Percentiles rank a stretch among this genome's conserved stretches.
Evolutionary conservation across 2,113 vertebrate species (phyloP).

Genomic region (Oxyruncus cristatus): DNA sequence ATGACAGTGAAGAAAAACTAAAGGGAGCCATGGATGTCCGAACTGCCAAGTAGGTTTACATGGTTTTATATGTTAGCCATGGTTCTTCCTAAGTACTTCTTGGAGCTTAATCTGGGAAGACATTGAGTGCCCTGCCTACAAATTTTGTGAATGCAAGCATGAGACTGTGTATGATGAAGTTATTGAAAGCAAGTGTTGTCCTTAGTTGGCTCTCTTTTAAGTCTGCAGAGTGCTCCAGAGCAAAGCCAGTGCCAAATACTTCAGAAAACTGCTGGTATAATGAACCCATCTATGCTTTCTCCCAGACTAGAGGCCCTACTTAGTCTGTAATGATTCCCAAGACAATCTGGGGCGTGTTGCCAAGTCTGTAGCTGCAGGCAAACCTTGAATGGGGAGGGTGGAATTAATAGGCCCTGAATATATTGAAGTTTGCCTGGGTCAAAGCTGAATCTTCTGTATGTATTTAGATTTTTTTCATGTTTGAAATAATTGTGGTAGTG

Average conservation of each 20-base stretch:
- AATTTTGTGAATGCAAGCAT: background rate
- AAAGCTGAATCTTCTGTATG: background rate
- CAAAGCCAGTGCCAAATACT: background rate
- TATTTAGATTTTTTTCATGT: background rate
- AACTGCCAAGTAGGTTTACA: slow-evolving; percentile 82
- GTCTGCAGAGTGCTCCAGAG: background rate
- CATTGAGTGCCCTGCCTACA: background rate
- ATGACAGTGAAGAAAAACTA: slow-evolving; percentile 91
- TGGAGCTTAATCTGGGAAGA: background rate
- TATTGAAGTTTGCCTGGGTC: background rate
- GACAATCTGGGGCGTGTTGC: background rate
- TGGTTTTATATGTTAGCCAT: background rate
- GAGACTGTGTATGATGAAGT: background rate
- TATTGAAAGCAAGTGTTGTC: slow-evolving; percentile 9
- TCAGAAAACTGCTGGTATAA: slow-evolving; percentile 16
- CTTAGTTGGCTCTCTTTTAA: background rate
- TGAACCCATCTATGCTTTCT: background rate
- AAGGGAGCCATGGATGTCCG: slow-evolving; percentile 93
- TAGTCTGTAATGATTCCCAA: slow-evolving; percentile 25
- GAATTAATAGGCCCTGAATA: background rate
- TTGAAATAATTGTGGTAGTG: background rate
- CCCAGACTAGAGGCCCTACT: slow-evolving; percentile 12
- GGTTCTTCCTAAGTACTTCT: background rate
- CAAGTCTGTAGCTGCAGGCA: slow-evolving; percentile 21
- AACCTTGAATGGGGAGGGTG: background rate